These are phyloP conservation scores for Sander lucioperca DNA, from an alignment of 2,113 vertebrate genomes.

Conservation along the genomic window DNA sequence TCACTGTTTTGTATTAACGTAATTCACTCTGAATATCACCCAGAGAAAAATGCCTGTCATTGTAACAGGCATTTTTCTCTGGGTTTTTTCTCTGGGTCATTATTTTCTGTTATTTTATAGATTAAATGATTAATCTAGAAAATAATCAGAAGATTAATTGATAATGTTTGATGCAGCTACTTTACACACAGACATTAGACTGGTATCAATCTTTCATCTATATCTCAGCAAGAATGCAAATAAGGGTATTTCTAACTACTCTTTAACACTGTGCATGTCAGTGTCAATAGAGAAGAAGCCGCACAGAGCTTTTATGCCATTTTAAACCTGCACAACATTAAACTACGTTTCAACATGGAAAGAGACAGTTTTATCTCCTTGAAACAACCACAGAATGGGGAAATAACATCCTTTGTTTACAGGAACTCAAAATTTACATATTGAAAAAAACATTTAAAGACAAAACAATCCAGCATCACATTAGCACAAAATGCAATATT, in stretches of 20 bases:
- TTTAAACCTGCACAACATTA: slow-evolving; percentile 13
- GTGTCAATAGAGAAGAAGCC: background rate
- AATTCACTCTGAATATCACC: too few species aligned
- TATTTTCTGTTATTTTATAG: background rate
- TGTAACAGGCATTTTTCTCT: background rate
- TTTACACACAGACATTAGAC: too few species aligned
- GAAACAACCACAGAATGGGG: slow-evolving; percentile 1
- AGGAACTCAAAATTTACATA: slow-evolving; percentile 22
- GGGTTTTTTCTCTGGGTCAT: too few species aligned
- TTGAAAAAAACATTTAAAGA: slow-evolving; percentile 30
- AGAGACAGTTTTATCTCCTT: slow-evolving; percentile 8
- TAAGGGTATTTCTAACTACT: background rate
- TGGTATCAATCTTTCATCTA: background rate
- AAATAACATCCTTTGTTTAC: slow-evolving; percentile 20
- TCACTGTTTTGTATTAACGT: background rate
- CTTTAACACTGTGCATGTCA: background rate
- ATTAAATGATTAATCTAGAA: background rate
- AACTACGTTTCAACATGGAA: background rate
- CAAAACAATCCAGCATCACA: slow-evolving; percentile 34
- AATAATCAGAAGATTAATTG: background rate
- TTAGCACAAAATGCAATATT: slow-evolving; percentile 37
- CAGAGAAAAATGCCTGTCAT: too few species aligned
- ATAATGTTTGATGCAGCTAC: background rate
- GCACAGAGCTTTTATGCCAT: background rate
- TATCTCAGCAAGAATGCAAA: background rate